Conservation (phyloP, 2,888 invertebrate species). For the Blastobasis lacticolella region DNA sequence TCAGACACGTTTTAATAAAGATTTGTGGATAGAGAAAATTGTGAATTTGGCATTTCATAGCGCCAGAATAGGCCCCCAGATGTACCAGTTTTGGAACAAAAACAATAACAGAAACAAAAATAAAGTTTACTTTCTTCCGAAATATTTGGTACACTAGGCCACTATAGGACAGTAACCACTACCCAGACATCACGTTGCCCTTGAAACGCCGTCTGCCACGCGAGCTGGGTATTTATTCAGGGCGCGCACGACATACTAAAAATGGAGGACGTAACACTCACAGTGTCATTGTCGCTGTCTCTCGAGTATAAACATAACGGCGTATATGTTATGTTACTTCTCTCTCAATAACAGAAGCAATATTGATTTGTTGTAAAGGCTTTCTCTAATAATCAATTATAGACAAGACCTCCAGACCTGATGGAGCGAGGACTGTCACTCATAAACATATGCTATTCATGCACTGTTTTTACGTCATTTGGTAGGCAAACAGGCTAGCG, state of each 20-base stretch:
- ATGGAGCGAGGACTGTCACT: too few species aligned
- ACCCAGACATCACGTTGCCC: conserved; percentile 2
- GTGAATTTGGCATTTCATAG: too few species aligned
- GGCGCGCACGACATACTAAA: conserved; percentile 3
- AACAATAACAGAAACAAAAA: not conserved
- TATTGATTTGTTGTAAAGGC: not conserved
- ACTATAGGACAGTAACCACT: not conserved
- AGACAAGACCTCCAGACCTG: too few species aligned
- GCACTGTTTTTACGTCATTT: too few species aligned
- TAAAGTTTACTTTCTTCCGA: not conserved
- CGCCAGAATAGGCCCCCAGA: too few species aligned
- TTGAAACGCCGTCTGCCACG: conserved; percentile 5
- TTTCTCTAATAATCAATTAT: too few species aligned
- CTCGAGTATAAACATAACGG: conserved; percentile 9
- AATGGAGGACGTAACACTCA: not conserved
- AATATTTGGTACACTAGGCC: conserved; percentile 1
- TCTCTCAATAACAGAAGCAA: too few species aligned
- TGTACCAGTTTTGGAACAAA: too few species aligned
- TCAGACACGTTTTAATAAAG: too few species aligned
- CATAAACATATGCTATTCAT: too few species aligned
- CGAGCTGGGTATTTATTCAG: conserved; percentile 7
- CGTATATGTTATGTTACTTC: not conserved
- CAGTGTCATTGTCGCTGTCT: not conserved
- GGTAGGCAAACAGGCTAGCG: too few species aligned
- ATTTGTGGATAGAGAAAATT: too few species aligned